Conservation (phyloP, 2,797 vertebrate species). For the Rhinophrynus dorsalis region DNA sequence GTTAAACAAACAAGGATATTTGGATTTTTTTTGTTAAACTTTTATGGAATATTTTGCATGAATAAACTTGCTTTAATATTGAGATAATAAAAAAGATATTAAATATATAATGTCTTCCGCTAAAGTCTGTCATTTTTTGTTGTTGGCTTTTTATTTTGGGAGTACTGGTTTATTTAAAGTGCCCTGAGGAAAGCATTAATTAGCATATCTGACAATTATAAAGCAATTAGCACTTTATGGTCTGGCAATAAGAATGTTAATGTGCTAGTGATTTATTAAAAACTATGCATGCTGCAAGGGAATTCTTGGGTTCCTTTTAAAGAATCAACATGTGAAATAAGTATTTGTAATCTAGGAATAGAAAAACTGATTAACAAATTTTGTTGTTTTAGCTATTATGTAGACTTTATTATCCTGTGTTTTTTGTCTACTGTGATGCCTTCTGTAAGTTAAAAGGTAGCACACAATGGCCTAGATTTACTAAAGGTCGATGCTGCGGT, state of each 20-base stretch:
- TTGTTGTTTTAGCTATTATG: background rate
- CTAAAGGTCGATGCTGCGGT: too few relatives aligned
- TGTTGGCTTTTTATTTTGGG: conserved; percentile 3
- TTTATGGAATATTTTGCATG: conserved; percentile 42
- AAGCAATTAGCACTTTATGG: background rate
- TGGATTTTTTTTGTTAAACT: conserved; percentile 51
- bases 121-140: conserved; percentile 12
- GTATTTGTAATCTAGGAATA: background rate
- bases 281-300: background rate
- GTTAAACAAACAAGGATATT: conserved; percentile 47
- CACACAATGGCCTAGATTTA: too few relatives aligned
- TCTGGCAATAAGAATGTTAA: conserved; percentile 16
- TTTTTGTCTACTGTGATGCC: too few relatives aligned
- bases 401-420: background rate
- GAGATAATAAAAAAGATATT: conserved; percentile 55
- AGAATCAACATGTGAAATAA: background rate
- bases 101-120: conserved; percentile 41
- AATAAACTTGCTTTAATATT: conserved; percentile 41
- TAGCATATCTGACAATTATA: background rate
- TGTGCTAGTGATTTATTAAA: conserved; percentile 4
- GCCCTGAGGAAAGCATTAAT: background rate
- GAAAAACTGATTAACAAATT: background rate
- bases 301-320: background rate
- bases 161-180: conserved; percentile 35
- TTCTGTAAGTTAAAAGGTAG: too few relatives aligned